phyloP scores from a whole-genome alignment of 2,113 vertebrate genomes.

The Galemys pyrenaicus region DNA sequence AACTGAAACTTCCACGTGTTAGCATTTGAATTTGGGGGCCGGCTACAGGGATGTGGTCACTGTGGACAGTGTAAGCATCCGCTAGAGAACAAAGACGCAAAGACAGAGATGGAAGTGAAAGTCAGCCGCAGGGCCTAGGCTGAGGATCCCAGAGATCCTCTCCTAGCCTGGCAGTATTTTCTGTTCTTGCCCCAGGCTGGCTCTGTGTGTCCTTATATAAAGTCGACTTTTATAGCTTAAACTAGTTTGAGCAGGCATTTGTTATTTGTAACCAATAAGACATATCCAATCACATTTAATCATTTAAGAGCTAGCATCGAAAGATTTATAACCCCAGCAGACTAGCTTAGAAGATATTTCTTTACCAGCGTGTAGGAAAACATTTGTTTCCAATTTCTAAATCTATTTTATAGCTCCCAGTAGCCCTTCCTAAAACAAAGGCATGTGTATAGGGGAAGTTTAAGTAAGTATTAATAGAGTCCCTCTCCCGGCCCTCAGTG shows the following conservation, averaged over 20 bases:
- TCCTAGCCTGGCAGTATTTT: not conserved
- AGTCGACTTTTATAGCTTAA: not conserved
- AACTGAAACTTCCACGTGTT: not conserved
- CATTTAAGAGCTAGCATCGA: slow-evolving; percentile 29
- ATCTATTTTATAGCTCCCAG: not conserved
- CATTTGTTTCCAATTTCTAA: not conserved
- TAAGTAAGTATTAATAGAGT: not conserved
- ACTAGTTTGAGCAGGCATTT: not conserved
- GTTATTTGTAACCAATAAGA: slow-evolving; percentile 15
- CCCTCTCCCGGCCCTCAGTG: not conserved
- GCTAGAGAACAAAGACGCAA: not conserved
- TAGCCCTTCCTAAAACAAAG: slow-evolving; percentile 1
- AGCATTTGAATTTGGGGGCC: not conserved
- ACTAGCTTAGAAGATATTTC: not conserved
- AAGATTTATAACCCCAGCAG: not conserved
- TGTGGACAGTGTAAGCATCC: not conserved
- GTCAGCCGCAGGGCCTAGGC: not conserved
- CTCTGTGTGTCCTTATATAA: not conserved
- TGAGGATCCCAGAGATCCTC: not conserved
- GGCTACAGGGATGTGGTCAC: accelerated
- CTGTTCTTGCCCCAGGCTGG: not conserved
- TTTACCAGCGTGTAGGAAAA: not conserved
- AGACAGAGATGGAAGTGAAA: not conserved
- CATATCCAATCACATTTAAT: not conserved
- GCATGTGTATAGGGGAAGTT: not conserved